These are phyloP conservation scores for Lacanobia oleracea DNA, from an alignment of 2,888 invertebrate species.

Conservation along the genomic window DNA sequence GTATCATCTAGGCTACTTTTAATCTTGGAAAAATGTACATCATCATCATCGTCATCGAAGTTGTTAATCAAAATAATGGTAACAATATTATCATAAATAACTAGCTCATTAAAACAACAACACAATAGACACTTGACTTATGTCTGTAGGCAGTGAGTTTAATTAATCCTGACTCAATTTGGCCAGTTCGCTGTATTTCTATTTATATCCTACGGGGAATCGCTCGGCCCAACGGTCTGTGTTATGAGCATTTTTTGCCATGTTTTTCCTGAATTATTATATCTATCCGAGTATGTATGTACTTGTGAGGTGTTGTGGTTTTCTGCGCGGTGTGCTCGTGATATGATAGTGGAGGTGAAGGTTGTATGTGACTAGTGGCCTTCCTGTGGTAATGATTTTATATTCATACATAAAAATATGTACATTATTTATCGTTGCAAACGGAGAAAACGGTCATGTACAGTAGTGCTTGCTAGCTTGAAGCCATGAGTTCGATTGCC, in stretches of 20 bases:
- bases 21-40: too few species aligned
- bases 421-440: too few species aligned
- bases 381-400: slow-evolving; percentile 15
- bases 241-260: slow-evolving; percentile 44
- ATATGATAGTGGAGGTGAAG: slow-evolving; percentile 47
- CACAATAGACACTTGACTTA: slow-evolving; percentile 12
- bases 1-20: too few species aligned
- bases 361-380: slow-evolving; percentile 6
- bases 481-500: neutral
- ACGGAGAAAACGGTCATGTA: too few species aligned
- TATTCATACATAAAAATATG: neutral
- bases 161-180: slow-evolving; percentile 55
- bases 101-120: neutral
- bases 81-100: neutral
- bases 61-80: neutral
- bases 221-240: slow-evolving; percentile 10
- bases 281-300: slow-evolving; percentile 10
- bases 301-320: slow-evolving; percentile 24
- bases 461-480: neutral
- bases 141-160: slow-evolving; percentile 31
- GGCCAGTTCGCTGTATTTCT: slow-evolving; percentile 47
- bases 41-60: too few species aligned
- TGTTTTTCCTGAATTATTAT: slow-evolving; percentile 38
- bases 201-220: slow-evolving; percentile 50
- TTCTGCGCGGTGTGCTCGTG: slow-evolving; percentile 24